Percentiles rank a stretch among this genome's conserved stretches.
phyloP scores from a whole-genome alignment of 1,140 invertebrate genomes.

The Cydia splendana region DNA sequence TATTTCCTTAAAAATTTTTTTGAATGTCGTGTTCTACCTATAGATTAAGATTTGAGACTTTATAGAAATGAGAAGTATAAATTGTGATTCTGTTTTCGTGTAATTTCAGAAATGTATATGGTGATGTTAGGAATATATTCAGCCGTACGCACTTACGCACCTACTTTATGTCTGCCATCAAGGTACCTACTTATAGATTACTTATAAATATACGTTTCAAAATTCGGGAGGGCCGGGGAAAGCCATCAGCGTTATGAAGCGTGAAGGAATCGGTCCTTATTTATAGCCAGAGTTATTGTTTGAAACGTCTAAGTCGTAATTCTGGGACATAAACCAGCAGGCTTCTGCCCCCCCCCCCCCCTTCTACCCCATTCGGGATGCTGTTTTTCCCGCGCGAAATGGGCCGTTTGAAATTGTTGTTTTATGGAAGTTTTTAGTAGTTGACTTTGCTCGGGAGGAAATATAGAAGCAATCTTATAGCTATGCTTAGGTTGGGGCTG shows the following conservation, averaged over 20 bases:
- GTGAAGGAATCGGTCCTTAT: constrained; percentile 78
- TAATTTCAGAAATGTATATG: no score
- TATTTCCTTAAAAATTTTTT: no score
- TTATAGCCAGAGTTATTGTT: constrained; percentile 78
- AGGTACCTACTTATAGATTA: constrained; percentile 2
- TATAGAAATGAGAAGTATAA: no score
- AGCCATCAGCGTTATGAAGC: constrained; percentile 73
- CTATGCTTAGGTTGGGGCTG: constrained; percentile 43
- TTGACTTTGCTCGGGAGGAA: constrained; percentile 74
- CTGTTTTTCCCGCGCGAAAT: constrained; percentile 78
- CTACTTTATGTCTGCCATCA: background rate
- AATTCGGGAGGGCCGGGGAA: constrained; percentile 58
- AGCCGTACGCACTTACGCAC: background rate
- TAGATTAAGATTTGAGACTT: no score
- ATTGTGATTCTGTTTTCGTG: no score
- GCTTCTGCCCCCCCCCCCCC: constrained; percentile 65
- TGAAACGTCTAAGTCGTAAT: constrained; percentile 80
- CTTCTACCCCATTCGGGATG: constrained; percentile 60
- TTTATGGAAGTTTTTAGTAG: constrained; percentile 80
- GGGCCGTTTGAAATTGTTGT: constrained; percentile 80
- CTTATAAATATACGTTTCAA: constrained; percentile 35
- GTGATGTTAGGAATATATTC: no score
- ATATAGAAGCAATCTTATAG: constrained; percentile 68
- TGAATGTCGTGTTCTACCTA: no score
- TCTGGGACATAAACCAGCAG: constrained; percentile 75